phyloP scores from a whole-genome alignment of 2,113 vertebrate genomes.

The Lampris incognitus region DNA sequence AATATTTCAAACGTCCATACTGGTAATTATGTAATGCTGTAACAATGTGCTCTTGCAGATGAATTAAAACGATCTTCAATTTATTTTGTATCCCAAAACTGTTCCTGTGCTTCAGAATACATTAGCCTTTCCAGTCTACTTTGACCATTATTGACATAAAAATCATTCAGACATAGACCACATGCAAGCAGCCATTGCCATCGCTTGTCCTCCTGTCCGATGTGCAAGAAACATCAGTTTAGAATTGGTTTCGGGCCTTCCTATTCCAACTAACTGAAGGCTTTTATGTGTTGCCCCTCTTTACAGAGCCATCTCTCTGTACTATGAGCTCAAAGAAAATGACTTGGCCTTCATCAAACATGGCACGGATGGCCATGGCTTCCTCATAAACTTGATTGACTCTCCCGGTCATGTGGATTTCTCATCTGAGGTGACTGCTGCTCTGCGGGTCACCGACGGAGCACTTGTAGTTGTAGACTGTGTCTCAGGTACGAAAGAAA shows the following conservation, averaged over 20 bases:
- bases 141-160: too few species aligned
- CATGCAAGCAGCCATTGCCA: too few species aligned
- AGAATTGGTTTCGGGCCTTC: background rate
- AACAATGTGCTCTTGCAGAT: too few species aligned
- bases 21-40: too few species aligned
- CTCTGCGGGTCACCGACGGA: slow-evolving; percentile 95
- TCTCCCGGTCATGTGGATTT: slow-evolving; percentile 97
- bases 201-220: too few species aligned
- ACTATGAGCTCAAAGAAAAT: slow-evolving; percentile 88
- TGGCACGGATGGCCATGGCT: slow-evolving; percentile 91
- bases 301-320: slow-evolving; percentile 92
- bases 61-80: too few species aligned
- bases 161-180: too few species aligned
- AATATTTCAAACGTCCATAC: too few species aligned
- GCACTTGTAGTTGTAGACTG: slow-evolving; percentile 97
- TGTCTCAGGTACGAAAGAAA: slow-evolving; percentile 88
- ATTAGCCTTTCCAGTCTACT: too few species aligned
- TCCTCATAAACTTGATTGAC: slow-evolving; percentile 97
- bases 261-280: background rate
- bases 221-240: too few species aligned
- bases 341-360: slow-evolving; percentile 97
- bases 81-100: too few species aligned
- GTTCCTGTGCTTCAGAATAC: too few species aligned
- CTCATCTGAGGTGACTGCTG: slow-evolving; percentile 96
- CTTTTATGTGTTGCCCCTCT: background rate